Evolutionary conservation across 2,797 vertebrate genomes (phyloP).

Genomic region (Falco berigora): DNA sequence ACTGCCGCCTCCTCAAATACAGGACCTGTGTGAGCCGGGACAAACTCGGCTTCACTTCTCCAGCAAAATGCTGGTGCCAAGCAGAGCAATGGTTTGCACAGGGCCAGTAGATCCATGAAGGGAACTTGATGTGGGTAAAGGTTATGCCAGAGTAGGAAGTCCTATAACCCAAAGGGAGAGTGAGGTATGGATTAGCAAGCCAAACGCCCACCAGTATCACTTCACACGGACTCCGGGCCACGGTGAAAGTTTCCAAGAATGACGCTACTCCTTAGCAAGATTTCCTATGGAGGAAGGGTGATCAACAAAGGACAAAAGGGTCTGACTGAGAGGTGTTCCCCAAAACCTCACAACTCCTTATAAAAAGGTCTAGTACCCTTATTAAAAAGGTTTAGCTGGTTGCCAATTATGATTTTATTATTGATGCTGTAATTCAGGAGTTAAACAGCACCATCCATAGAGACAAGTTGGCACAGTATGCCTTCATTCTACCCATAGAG

Average conservation of each 20-base stretch:
- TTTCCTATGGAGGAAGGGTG: background rate
- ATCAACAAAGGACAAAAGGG: background rate
- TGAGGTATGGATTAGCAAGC: background rate
- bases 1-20: background rate
- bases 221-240: background rate
- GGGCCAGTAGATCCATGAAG: background rate
- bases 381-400: background rate
- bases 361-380: background rate
- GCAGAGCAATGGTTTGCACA: background rate
- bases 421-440: background rate
- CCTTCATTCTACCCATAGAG: background rate
- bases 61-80: background rate
- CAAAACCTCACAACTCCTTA: background rate
- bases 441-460: background rate
- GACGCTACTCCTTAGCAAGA: background rate
- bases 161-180: background rate
- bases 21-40: accelerated
- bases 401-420: background rate
- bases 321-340: background rate
- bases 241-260: background rate
- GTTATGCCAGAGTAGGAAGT: background rate
- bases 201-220: background rate
- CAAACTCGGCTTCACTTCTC: background rate
- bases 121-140: background rate
- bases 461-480: background rate